Base-by-base conservation (phyloP, 1,140 invertebrate species). In the Drosophila fuyamai region DNA sequence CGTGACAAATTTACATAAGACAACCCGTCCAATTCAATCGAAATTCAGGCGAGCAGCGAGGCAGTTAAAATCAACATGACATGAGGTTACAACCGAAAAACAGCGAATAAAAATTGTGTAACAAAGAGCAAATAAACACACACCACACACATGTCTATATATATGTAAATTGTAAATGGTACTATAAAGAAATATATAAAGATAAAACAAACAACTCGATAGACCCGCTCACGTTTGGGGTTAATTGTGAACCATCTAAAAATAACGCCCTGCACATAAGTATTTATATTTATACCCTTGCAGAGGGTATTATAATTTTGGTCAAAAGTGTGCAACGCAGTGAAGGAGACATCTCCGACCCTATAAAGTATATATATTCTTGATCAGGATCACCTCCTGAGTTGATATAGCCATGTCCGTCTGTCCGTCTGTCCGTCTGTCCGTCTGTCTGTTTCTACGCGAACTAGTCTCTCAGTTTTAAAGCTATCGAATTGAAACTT, bases 111-210 rank as follows among this genome's bases (percentile, higher is more conserved):
- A 35, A 9, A 35, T 6, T 8, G 8, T 29, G 44, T 50, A 72
- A 60, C 23, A 59, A 73, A 32, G n/a, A 68, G 18, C 32, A 32
- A 54, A 66, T 46, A 68, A 14, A 70, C 50, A 67, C 41, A 40
- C 14, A 40, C 23, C 32, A 35, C 23, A 47, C 35, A 51, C 47
- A 53, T 36, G 8, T 8, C 13, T 61, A 61, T 79, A 80, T 56
- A 57, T 62, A 68, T 79, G 74, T 70, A 82, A 79, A 82, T 76
- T 80, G 71, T 76, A 71, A 85, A 80, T 84, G 80, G 43, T 74
- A 50, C 40, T 68, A 63, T 61, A 55, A 75, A 44, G 53, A 68
- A 16, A 56, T 53, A 73, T 54, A 55, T 76, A 43, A 66, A 65
- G 55, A 54, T 40, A 66, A 40, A 47, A 46, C 56, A 80, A 80